Evolutionary conservation across 2,888 invertebrate species (phyloP).

Genomic region (Drosophila mimetica): DNA sequence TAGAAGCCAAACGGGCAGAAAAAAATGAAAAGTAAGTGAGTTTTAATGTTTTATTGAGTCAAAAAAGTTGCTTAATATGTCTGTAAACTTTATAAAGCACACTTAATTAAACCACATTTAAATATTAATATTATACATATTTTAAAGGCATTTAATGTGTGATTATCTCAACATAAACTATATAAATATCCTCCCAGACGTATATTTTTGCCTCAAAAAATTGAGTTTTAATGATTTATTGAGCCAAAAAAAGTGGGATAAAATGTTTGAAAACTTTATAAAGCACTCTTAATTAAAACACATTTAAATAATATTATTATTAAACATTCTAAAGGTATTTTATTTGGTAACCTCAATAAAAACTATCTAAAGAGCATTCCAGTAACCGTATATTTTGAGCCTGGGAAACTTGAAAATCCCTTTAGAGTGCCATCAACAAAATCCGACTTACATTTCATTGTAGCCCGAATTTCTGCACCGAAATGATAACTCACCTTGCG

Average conservation of each 20-base stretch:
- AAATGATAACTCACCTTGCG: conserved; percentile 5
- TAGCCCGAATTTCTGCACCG: conserved; percentile 3
- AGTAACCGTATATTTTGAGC: neutral
- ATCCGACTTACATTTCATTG: conserved; percentile 19
- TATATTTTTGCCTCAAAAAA: no score
- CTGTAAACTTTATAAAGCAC: neutral
- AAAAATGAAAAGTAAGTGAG: conserved; percentile 13
- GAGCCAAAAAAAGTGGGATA: no score
- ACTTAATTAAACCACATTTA: neutral
- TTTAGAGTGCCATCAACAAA: neutral
- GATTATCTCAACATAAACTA: no score
- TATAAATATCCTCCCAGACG: no score
- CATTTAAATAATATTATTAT: no score
- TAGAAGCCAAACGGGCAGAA: conserved; percentile 21
- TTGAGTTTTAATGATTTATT: no score
- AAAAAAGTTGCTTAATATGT: conserved; percentile 1
- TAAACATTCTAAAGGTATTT: no score
- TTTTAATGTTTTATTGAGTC: conserved; percentile 23
- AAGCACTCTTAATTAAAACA: no score
- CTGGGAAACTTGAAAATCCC: neutral
- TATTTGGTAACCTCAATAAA: no score
- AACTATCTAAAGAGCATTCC: no score
- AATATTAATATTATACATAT: neutral
- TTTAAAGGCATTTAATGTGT: no score
- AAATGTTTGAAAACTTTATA: no score